Evolutionary conservation across 2,797 vertebrate genomes (phyloP).

Genomic region (Allobates femoralis): DNA sequence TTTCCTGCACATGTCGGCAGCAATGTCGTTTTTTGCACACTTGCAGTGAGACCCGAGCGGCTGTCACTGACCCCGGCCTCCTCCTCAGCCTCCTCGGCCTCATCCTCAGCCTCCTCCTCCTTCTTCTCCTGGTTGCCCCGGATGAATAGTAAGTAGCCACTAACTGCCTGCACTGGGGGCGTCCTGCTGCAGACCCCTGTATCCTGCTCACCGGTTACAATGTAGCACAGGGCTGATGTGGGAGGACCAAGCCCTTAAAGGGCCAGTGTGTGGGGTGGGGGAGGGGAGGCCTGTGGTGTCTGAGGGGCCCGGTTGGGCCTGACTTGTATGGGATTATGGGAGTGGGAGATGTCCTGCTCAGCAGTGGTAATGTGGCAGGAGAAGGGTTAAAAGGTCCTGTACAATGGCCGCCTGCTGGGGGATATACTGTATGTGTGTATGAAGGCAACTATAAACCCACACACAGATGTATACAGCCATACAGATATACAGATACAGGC

Average conservation of each 20-base stretch:
- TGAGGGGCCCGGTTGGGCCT: not conserved
- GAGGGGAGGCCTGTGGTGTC: not conserved
- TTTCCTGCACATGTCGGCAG: not conserved
- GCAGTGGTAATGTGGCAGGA: not conserved
- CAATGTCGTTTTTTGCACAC: not conserved
- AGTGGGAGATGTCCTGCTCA: not conserved
- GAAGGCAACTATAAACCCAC: too few species aligned
- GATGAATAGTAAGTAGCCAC: not conserved
- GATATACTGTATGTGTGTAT: too few species aligned
- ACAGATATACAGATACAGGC: too few species aligned
- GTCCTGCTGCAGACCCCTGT: not conserved
- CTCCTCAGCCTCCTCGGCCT: not conserved
- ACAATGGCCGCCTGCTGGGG: not conserved
- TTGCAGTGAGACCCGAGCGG: not conserved
- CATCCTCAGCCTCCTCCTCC: not conserved
- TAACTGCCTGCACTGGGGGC: too few species aligned
- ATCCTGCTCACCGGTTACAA: not conserved
- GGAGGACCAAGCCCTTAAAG: constrained; percentile 10
- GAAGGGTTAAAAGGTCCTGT: not conserved
- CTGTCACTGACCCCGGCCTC: not conserved
- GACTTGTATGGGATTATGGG: not conserved
- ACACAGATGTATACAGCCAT: not conserved
- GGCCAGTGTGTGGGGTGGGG: not conserved
- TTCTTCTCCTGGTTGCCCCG: not conserved
- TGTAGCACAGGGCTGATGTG: not conserved